Evolutionary conservation across 2,113 vertebrate genomes (phyloP).

Genomic region (Tetrao urogallus): DNA sequence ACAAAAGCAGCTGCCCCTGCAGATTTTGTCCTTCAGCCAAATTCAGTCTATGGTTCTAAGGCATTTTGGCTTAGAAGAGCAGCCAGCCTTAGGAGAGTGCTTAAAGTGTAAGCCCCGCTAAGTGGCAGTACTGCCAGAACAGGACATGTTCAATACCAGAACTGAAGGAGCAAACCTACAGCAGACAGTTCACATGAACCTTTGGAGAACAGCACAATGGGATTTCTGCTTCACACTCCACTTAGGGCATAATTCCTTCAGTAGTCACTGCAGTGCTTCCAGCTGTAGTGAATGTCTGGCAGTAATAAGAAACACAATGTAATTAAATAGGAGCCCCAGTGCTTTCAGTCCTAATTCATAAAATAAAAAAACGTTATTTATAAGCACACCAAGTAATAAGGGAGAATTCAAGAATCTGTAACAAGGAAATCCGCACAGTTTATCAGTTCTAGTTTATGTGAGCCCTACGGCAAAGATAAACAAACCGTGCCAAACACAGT

Average conservation of each 20-base stretch:
- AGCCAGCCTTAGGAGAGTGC: not conserved
- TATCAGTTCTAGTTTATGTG: not conserved
- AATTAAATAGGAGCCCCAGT: not conserved
- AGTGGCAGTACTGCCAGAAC: not conserved
- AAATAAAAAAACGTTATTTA: conserved; percentile 40
- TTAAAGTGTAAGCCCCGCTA: rapidly evolving
- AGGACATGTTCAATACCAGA: not conserved
- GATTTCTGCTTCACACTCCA: conserved; percentile 21
- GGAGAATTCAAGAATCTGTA: not conserved
- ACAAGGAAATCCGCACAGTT: not conserved
- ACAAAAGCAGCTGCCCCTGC: rapidly evolving
- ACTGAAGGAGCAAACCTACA: not conserved
- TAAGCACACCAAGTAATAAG: conserved; percentile 9
- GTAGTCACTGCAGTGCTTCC: not conserved
- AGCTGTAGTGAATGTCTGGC: conserved; percentile 25
- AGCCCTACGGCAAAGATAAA: not conserved
- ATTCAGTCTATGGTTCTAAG: rapidly evolving
- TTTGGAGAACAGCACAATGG: not conserved
- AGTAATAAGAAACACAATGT: conserved; percentile 35
- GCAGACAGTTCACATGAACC: not conserved
- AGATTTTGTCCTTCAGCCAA: not conserved
- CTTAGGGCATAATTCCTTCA: conserved; percentile 18
- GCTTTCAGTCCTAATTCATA: conserved; percentile 24
- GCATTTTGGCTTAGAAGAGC: not conserved
- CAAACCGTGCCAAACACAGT: not conserved